Evolutionary conservation across 2,797 vertebrate genomes (phyloP), one percentile per base, ranked within the genome.

Genomic region (Acanthis flammea): DNA sequence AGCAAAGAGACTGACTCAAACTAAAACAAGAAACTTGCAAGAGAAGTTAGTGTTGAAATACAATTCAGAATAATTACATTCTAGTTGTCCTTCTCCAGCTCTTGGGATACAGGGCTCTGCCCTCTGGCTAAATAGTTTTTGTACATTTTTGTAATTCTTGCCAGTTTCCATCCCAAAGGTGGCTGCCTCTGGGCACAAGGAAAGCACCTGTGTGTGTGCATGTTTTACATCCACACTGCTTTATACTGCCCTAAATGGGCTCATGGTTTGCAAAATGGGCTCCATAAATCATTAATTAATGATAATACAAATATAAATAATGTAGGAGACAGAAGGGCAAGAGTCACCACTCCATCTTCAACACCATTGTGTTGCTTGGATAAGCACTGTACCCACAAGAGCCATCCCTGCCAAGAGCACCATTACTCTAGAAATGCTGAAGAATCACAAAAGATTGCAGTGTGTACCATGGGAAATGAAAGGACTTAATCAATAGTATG

Each of bases 261-360:
- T 53, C 70, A 65, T 53, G 86, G 94, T 82, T 96, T 70, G 79
- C 97, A 97, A 98, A 97, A 95, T 94, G 96, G 92, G 93, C 81
- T 94, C 61, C 95, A 98, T 97, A 97, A 97, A 98, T 97, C 97
- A 98, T 97, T 98, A 97, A 97, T 97, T 98, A 97, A 97, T 95
- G 94, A 97, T 97, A 96, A 97, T 96, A 97, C 76, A 92, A 77
- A 90, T 33, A 94, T 95, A 63, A 97, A 83, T 90, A 95, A 97
- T 88, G 92, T 67, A 65, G 50, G 88, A 96, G 89, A 84, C 79
- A 63, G 70, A 88, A 94, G 90, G 95, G 80, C 87, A 90, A 70
- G 85, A 90, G 94, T 89, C 57, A 23, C 85, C 92, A 70, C 89
- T 94, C 96, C 93, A 85, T 86, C 84, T 57, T 41, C 79, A 93